Base-by-base conservation (phyloP, 1,140 invertebrate species). In the Theocolax elegans region DNA sequence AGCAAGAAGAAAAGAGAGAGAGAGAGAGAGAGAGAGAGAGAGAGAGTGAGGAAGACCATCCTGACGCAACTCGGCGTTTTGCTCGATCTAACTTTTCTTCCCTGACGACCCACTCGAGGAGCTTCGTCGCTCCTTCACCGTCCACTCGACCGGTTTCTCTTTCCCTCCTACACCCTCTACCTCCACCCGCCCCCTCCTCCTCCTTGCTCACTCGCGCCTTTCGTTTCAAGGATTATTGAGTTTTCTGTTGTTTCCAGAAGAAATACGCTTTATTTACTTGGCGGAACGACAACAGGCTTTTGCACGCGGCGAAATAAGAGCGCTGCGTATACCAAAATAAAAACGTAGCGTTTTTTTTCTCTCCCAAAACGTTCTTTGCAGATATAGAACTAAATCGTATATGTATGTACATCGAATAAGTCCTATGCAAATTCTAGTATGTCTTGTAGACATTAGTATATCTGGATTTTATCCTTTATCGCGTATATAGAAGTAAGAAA, bases 221-320 rank as follows among this genome's bases (percentile, higher is more conserved):
- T 77, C 76, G 76, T 79, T 79, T 79, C 76, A 69, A 81, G 75
- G 80, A 83, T 84, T 85, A 85, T 85, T 83, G 82, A 83, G 81
- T 84, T 84, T 83, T 77, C 81, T 82, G 83, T 84, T 81, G 83
- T 81, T 80, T 79, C 79, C 83, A 85, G 83, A 84, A 84, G 83
- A 85, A 84, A 82, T 83, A 77, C 77, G 80, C 77, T 84, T 79
- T 81, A 83, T 83, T 82, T 82, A 83, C 81, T 82, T 58, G 66
- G 54, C 60, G 56, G 25, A 60, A 62, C 35, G 35, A 72, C 60
- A 19, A 25, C 17, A 42, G 44, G 25, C 29, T 48, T 60, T 53
- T 71, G n/a, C n/a, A n/a, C n/a, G n/a, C n/a, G n/a, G n/a, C n/a
- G n/a, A n/a, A n/a, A n/a, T n/a, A n/a, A n/a, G n/a, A n/a, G n/a